phyloP scores from a whole-genome alignment of 2,113 vertebrate species.

The Dicaeum eximium region DNA sequence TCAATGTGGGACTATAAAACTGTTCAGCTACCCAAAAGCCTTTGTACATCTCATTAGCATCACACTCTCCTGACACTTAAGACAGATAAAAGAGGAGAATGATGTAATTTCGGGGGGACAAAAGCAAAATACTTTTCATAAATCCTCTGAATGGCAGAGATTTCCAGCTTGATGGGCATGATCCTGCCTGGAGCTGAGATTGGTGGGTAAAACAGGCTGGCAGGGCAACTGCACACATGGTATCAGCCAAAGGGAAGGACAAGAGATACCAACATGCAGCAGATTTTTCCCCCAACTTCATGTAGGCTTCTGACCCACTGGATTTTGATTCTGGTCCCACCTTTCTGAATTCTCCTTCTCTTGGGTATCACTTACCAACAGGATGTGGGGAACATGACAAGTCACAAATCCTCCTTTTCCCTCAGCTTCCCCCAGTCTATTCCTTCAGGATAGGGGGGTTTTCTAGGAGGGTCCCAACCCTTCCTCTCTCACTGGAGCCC shows the following conservation, averaged over 20 bases:
- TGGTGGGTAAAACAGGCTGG: neutral
- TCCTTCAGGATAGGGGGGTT: neutral
- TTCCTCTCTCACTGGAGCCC: neutral
- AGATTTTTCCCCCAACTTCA: neutral
- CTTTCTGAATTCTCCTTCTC: neutral
- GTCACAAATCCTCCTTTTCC: neutral
- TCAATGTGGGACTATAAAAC: slow-evolving; percentile 36
- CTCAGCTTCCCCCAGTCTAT: neutral
- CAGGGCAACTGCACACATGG: neutral
- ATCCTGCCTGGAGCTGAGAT: neutral
- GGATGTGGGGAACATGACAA: neutral
- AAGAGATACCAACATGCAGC: neutral
- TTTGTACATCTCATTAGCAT: slow-evolving; percentile 45
- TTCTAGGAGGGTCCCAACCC: neutral
- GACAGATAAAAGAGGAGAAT: slow-evolving; percentile 11
- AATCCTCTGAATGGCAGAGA: neutral
- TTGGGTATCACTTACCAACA: neutral
- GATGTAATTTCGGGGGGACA: neutral
- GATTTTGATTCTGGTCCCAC: neutral
- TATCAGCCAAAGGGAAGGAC: neutral
- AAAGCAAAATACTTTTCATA: slow-evolving; percentile 29
- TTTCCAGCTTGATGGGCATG: neutral
- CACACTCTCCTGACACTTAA: neutral
- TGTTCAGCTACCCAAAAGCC: slow-evolving; percentile 1
- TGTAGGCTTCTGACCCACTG: neutral